phyloP scores from a whole-genome alignment of 2,797 vertebrate genomes.

The Macropodus opercularis region DNA sequence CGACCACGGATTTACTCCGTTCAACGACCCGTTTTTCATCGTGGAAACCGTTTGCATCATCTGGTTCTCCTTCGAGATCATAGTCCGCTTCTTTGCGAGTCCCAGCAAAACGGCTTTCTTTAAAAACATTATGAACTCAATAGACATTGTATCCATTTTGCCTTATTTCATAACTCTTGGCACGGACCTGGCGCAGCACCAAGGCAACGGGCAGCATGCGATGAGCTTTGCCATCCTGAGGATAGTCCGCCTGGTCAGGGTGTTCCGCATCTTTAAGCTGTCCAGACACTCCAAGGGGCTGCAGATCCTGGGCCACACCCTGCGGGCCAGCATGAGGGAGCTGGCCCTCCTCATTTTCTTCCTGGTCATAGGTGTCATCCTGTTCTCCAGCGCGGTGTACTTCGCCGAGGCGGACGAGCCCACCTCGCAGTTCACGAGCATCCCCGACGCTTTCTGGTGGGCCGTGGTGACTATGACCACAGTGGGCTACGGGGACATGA shows the following conservation, averaged over 20 bases:
- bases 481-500: conserved; percentile 99
- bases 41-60: conserved; percentile 99
- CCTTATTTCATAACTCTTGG: conserved; percentile 99
- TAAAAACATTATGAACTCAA: conserved; percentile 98
- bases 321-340: conserved; percentile 97
- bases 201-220: conserved; percentile 89
- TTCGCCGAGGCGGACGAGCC: conserved; percentile 98
- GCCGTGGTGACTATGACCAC: conserved; percentile 99
- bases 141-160: conserved; percentile 99
- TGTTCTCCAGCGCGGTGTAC: conserved; percentile 99
- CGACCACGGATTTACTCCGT: conserved; percentile 89
- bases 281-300: conserved; percentile 98
- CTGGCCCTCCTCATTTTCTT: conserved; percentile 98
- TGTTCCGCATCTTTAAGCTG: conserved; percentile 98
- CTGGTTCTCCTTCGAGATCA: conserved; percentile 99
- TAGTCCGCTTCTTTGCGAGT: conserved; percentile 95
- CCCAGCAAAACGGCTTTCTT: conserved; percentile 97
- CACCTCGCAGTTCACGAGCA: conserved; percentile 96
- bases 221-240: conserved; percentile 99
- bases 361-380: conserved; percentile 97
- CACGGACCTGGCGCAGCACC: conserved; percentile 95
- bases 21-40: conserved; percentile 99
- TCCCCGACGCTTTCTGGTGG: conserved; percentile 99
- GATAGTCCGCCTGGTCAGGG: conserved; percentile 96
- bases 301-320: conserved; percentile 97